Percentiles rank a stretch among this genome's conserved stretches.
These are phyloP conservation scores for Haliclystus octoradiatus DNA, from an alignment of 30 jellyfish, hydroid and myxozoan genomes.

Conservation along the genomic window DNA sequence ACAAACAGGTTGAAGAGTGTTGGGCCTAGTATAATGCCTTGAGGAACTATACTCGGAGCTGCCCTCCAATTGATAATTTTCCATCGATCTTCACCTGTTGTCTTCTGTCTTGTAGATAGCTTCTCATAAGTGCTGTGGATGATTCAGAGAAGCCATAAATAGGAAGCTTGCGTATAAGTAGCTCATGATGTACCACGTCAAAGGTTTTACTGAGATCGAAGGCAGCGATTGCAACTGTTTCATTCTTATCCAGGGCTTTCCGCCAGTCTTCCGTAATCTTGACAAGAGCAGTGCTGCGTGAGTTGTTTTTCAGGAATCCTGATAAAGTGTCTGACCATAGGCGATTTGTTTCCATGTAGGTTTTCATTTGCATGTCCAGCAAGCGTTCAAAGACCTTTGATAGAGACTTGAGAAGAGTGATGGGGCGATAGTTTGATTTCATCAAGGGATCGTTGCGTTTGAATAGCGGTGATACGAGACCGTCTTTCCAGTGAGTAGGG, in stretches of 20 bases:
- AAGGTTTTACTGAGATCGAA: not conserved
- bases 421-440: not conserved
- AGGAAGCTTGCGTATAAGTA: not conserved
- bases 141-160: not conserved
- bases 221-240: not conserved
- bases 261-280: not conserved
- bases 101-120: not conserved
- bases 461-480: not conserved
- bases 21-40: not conserved
- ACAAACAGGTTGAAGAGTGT: not conserved
- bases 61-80: not conserved
- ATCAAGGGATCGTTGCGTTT: not conserved
- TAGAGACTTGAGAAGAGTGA: not conserved
- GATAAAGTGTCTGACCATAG: not conserved
- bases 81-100: not conserved
- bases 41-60: not conserved
- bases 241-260: not conserved
- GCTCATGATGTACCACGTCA: not conserved
- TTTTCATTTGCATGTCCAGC: not conserved
- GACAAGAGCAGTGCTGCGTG: not conserved
- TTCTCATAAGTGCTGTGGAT: not conserved
- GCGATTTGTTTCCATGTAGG: not conserved
- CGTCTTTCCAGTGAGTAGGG: not conserved
- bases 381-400: not conserved
- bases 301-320: not conserved